These are phyloP conservation scores for Sciurus vulgaris DNA, from an alignment of 2,797 vertebrate genomes.

Conservation along the genomic window DNA sequence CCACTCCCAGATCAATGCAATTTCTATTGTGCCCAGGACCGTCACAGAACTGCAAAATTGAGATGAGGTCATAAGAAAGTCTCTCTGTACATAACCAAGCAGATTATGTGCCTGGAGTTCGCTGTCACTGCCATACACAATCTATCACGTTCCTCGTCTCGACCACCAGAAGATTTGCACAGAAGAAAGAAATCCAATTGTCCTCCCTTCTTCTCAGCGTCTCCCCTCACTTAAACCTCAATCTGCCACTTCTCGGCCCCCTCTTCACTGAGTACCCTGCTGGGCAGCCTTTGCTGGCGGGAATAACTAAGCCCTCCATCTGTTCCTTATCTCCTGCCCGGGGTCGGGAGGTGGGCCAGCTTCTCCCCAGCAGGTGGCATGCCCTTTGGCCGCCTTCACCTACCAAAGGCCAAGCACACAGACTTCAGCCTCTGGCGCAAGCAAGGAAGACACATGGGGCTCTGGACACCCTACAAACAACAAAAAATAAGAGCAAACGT, in stretches of 20 bases:
- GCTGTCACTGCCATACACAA: neutral
- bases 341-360: neutral
- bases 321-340: neutral
- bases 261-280: neutral
- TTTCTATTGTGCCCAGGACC: accelerated
- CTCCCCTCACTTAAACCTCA: neutral
- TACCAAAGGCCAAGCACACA: neutral
- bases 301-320: neutral
- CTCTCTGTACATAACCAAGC: too few relatives aligned
- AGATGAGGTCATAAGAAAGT: neutral
- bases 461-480: neutral
- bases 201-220: neutral
- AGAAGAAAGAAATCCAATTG: neutral
- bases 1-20: neutral
- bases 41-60: neutral
- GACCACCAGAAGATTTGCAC: neutral
- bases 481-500: neutral
- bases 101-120: accelerated
- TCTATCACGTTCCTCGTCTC: neutral
- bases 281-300: neutral
- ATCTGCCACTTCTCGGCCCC: accelerated
- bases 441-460: neutral
- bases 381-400: neutral
- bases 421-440: neutral
- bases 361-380: neutral